Base-by-base conservation (phyloP, 2,888 invertebrate genomes). In the Odontocerum albicorne region DNA sequence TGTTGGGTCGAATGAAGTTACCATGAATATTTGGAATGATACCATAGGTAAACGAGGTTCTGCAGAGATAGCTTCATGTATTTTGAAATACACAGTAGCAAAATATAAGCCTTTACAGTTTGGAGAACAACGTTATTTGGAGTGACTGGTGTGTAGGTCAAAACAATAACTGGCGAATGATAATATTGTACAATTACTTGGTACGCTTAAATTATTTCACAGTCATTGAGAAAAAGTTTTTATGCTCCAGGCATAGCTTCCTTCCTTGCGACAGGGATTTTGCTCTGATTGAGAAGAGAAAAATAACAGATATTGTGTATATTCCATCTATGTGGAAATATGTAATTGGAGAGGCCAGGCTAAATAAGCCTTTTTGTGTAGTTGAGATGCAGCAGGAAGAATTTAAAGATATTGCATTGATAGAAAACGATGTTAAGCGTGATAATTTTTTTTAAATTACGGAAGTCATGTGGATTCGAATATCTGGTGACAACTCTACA, bases 241-340 rank as follows among this genome's bases (percentile, higher is more conserved):
- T 38, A 6, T 38, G 38, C 17, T 38, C 38, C 4, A 17, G 38
- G 4, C 38, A 38, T 17, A 38, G 38, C 13, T 35, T 35, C 12
- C 12, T 35, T 7, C 35, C 35, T 4, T 35, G 35, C 35, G 35
- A 35, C 12, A 38, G 38, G 17, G 38, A 38, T 16, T 38, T 38
- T 17, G 38, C 16, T 6, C 17, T 38, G 38, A 38, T 38, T 38
- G 38, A 38, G 17, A 38, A n/a, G 17, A 38, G 38, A n/a, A 38
- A 38, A n/a, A 3, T 15, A 6, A 17, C 17, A 16, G 13, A 15
- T 4, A 38, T 16, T 16, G 38, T 38, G 3, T 38, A 16, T 38
- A 17, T 38, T 16, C 38, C 38, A 4, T 4, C 4, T 4, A 38
- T 38, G 38, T 38, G 38, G 38, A 38, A 38, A 16, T 16, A 38